Base-by-base conservation (phyloP, 2,888 invertebrate species). In the Meloe dianella region DNA sequence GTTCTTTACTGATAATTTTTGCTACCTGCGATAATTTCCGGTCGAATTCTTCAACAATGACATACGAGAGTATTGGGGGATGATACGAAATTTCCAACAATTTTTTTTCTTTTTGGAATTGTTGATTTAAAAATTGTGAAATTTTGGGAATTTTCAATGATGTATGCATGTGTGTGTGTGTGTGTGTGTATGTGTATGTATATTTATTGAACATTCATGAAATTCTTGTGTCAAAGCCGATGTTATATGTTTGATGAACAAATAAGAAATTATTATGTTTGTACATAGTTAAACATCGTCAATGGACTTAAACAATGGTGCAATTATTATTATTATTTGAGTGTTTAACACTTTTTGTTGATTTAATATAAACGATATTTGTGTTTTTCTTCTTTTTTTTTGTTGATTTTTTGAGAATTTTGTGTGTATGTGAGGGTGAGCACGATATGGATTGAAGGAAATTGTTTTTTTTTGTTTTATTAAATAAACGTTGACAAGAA, bases 221-320 rank as follows among this genome's bases (percentile, higher is more conserved):
- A 67, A 75, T 75, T 75, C 74, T 73, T 71, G 57, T 63, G 58
- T 69, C 65, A 66, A 68, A 70, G 71, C 63, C 70, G 67, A 74
- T 70, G 66, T 67, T 68, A n/a, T 71, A 65, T 74, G 67, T 75
- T 68, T 74, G 69, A 68, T 35, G n/a, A 54, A 68, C 71, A 75
- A 77, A 77, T 69, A 77, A 64, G 57, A 64, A 51, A 62, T 70
- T 71, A 68, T 73, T 70, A 76, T 74, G 72, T 75, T 70, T 73
- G 73, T 72, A 75, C 75, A 75, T 74, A 73, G 66, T 70, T 75
- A 77, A 76, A 78, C 74, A 77, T 69, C 74, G 73, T 75, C 74
- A 72, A 76, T 74, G 74, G 68, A 77, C 77, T 78, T 75, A 73
- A 75, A 78, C 78, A 78, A 78, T 77, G 70, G 70, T 67, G 72